A percentile compares a stretch with the other conserved stretches of the same genome.
These are phyloP conservation scores for Marcusenius ussheri DNA, from an alignment of 2,113 vertebrate species.

Conservation along the genomic window DNA sequence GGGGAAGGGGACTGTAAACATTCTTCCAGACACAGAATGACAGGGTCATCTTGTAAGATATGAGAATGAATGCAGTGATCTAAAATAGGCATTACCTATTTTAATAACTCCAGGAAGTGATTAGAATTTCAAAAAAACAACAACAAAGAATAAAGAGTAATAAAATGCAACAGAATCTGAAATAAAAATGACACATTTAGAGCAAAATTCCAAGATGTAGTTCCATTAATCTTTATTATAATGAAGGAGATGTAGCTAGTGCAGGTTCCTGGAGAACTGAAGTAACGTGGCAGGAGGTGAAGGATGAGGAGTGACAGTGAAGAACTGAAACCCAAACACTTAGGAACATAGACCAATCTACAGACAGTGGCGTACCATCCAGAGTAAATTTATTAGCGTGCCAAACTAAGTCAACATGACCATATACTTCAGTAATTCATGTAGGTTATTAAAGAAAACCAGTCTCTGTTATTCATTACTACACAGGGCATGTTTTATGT, in stretches of 20 bases:
- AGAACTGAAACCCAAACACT: background rate
- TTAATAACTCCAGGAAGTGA: constrained; percentile 16
- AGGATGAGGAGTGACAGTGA: background rate
- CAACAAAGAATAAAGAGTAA: background rate
- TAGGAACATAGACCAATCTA: background rate
- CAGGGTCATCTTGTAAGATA: background rate
- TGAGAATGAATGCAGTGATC: background rate
- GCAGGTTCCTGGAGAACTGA: background rate
- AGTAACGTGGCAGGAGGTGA: background rate
- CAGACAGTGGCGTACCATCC: background rate
- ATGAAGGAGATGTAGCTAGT: background rate
- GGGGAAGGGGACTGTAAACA: background rate
- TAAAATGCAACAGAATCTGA: background rate
- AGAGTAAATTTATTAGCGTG: constrained; percentile 25
- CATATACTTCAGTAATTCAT: constrained; percentile 22
- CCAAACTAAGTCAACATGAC: constrained; percentile 17
- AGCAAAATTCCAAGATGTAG: background rate
- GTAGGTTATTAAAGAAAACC: constrained; percentile 9
- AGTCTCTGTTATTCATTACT: background rate
- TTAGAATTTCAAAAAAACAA: background rate
- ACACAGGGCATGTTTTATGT: constrained; percentile 1
- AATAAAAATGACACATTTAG: background rate
- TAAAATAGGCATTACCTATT: constrained; percentile 9
- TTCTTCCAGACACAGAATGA: background rate
- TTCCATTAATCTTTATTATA: background rate